Conservation (phyloP, 2,113 vertebrate genomes). For the Ochotona princeps region DNA sequence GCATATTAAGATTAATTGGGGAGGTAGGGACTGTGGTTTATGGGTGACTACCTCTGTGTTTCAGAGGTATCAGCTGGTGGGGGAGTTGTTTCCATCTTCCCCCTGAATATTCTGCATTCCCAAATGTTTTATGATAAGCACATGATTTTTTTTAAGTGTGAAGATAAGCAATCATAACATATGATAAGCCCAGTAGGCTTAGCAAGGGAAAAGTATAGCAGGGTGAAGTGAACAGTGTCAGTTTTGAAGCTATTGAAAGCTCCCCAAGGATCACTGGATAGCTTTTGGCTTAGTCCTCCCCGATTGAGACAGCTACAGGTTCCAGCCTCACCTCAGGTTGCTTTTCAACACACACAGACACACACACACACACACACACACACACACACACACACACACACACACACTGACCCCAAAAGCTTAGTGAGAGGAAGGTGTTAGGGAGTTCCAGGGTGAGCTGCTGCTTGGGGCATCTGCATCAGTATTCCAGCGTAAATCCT, state of each 20-base stretch:
- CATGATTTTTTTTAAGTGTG: slow-evolving; percentile 1
- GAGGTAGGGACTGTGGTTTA: not conserved
- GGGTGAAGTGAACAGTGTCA: not conserved
- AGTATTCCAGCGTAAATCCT: too few relatives aligned
- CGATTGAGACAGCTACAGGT: not conserved
- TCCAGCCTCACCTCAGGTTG: not conserved
- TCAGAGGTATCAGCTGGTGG: not conserved
- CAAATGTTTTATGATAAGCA: not conserved
- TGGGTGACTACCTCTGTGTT: not conserved
- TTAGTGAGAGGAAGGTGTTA: too few relatives aligned
- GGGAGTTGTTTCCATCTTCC: not conserved
- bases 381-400: too few relatives aligned
- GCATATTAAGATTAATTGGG: not conserved
- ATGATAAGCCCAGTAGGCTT: not conserved
- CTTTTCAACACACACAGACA: not conserved
- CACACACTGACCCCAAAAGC: too few relatives aligned
- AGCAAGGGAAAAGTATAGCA: not conserved
- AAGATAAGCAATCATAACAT: not conserved
- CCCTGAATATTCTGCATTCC: not conserved
- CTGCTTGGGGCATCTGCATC: too few relatives aligned
- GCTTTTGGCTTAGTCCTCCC: not conserved
- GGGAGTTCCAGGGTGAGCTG: too few relatives aligned
- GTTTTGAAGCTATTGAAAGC: not conserved
- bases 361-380: too few relatives aligned
- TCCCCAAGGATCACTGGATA: not conserved